Conservation (phyloP, 2,888 invertebrate species). For the Pocota personata region DNA sequence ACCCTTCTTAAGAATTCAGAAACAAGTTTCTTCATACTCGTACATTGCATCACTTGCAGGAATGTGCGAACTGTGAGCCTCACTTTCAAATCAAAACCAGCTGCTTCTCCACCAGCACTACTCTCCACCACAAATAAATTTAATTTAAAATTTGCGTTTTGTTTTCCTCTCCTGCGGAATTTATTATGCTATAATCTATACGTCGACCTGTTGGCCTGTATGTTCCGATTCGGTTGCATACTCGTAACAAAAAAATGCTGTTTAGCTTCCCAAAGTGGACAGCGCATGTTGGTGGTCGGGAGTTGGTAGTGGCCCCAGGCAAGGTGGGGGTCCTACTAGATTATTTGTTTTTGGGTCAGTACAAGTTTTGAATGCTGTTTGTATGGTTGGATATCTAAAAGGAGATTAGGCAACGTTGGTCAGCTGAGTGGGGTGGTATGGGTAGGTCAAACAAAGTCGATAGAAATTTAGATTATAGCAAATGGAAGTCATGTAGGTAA, state of each 20-base stretch:
- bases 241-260: not conserved
- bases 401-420: constrained; percentile 6
- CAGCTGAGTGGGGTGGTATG: not conserved
- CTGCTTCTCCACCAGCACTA: not conserved
- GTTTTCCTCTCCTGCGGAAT: constrained; percentile 29
- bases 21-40: constrained; percentile 30
- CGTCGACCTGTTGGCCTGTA: constrained; percentile 47
- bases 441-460: not conserved
- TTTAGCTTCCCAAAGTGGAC: not conserved
- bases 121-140: not conserved
- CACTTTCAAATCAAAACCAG: not conserved
- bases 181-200: constrained; percentile 45
- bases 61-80: constrained; percentile 11
- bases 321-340: constrained; percentile 15
- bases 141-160: constrained; percentile 18
- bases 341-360: constrained; percentile 36
- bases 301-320: not conserved
- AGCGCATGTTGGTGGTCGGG: not conserved
- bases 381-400: not conserved
- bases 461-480: not conserved
- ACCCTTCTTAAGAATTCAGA: constrained; percentile 6
- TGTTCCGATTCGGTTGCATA: constrained; percentile 19
- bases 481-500: not conserved
- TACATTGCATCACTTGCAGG: constrained; percentile 16
- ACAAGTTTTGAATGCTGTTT: constrained; percentile 5